phyloP scores from a whole-genome alignment of 2,797 vertebrate species.

The Pristis pectinata region DNA sequence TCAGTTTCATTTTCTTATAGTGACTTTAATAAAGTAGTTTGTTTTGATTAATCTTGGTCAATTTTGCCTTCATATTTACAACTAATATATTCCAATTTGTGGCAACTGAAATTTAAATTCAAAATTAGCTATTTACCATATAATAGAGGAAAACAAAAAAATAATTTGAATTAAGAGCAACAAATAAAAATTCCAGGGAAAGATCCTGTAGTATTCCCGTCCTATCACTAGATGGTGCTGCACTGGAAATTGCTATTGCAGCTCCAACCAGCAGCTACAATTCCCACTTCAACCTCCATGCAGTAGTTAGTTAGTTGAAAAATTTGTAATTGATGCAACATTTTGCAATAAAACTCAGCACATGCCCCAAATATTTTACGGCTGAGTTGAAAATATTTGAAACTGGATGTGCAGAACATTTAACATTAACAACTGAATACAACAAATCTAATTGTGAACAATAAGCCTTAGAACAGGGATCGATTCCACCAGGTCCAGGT shows the following conservation, averaged over 20 bases:
- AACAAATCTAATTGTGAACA: neutral
- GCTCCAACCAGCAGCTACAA: neutral
- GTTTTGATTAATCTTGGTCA: neutral
- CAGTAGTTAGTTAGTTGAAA: neutral
- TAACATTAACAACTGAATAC: neutral
- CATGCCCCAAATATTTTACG: neutral
- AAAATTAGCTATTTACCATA: neutral
- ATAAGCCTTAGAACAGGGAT: neutral
- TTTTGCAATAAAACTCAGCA: neutral
- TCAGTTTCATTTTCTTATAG: neutral
- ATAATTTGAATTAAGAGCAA: neutral
- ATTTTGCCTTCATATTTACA: neutral
- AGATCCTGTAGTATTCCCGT: neutral
- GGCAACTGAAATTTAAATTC: neutral
- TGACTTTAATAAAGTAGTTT: neutral
- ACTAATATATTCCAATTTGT: neutral
- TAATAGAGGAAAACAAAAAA: neutral
- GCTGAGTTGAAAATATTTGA: neutral
- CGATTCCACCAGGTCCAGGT: neutral
- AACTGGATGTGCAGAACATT: neutral
- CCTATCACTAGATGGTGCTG: neutral
- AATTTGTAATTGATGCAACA: neutral
- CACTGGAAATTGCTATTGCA: neutral
- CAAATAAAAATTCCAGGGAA: neutral
- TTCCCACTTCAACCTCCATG: neutral